Base-by-base conservation (phyloP, 2,797 vertebrate species). In the Sebastes nivosus region DNA sequence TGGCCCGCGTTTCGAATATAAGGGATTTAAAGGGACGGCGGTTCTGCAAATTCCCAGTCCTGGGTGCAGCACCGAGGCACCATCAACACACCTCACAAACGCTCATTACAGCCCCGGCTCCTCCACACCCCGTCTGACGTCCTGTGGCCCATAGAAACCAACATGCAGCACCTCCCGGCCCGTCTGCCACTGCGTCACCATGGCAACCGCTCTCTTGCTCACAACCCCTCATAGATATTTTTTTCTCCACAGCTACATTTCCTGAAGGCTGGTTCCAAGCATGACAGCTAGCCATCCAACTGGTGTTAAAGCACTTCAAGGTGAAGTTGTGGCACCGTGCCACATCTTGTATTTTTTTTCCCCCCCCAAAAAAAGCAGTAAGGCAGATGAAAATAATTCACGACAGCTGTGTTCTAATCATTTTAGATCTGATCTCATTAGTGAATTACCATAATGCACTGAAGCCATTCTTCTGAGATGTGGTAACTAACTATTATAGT, bases 171-270 rank as follows among this genome's bases (percentile, higher is more conserved):
- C 90, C 88, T 81, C 76, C 82, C 36, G 77, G 87, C 89, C 84
- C 52, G 76, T 82, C 89, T 86, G 80, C 83, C 75, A 58, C 85
- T 65, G 54, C 71, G 72, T 95, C 87, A 63, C 94, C 91, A 96
- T 95, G 89, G 94, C 85, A 95, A 95, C 91, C 36, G 8, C 42
- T 86, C 81, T 81, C 83, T 77, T 82, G 67, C 81, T 89, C 87
- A 81, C 81, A 83, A 83, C n/a, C 83, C 67, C 69, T 79, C 73
- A 73, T 55, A 81, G 64, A 81, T 81, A 29, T 81, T 38, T 72
- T 32, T 73, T 52, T 74, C 58, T 42, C 70, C 67, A 79, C 38
- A 74, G 84, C 81, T 75, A 83, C 66, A 88, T 88, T 85, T 84
- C 75, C 82, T 88, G 78, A 77, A 88, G 70, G 64, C 78, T 84